Percentiles rank a stretch among this genome's conserved stretches.
phyloP scores from a whole-genome alignment of 2,113 vertebrate species.

The Enhydra lutris region DNA sequence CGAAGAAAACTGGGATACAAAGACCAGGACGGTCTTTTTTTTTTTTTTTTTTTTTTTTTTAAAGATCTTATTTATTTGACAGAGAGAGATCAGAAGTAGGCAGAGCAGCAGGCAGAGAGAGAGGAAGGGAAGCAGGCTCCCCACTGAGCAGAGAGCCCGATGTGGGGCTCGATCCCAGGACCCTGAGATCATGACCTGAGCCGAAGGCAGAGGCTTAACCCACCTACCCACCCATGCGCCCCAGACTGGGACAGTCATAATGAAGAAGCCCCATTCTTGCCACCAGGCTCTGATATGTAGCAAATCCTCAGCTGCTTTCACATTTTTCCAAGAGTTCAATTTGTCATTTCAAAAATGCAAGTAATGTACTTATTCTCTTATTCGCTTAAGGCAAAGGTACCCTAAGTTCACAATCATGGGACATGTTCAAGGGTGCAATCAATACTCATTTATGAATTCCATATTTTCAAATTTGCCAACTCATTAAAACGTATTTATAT shows the following conservation, averaged over 20 bases:
- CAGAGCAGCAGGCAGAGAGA: too few relatives aligned
- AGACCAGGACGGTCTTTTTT: not conserved
- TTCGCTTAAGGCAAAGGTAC: not conserved
- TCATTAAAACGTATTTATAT: not conserved
- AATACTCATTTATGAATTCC: not conserved
- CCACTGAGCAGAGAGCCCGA: too few relatives aligned
- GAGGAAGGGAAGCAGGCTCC: too few relatives aligned
- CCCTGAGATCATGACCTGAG: too few relatives aligned
- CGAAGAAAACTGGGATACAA: not conserved
- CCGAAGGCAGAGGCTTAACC: too few relatives aligned
- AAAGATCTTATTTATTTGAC: too few relatives aligned
- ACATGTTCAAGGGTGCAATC: not conserved
- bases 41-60: too few relatives aligned
- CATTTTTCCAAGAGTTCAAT: not conserved
- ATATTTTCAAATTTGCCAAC: not conserved
- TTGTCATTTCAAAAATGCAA: conserved; percentile 18
- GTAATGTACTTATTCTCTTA: not conserved
- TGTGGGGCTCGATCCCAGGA: too few relatives aligned
- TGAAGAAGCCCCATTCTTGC: not conserved
- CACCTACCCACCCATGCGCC: too few relatives aligned
- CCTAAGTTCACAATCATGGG: not conserved
- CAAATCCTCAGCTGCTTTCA: not conserved
- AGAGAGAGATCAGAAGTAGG: too few relatives aligned
- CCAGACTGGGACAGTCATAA: not conserved
- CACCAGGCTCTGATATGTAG: not conserved